Conservation (phyloP, 2,888 invertebrate species). For the Lasioglossum zephyrum region DNA sequence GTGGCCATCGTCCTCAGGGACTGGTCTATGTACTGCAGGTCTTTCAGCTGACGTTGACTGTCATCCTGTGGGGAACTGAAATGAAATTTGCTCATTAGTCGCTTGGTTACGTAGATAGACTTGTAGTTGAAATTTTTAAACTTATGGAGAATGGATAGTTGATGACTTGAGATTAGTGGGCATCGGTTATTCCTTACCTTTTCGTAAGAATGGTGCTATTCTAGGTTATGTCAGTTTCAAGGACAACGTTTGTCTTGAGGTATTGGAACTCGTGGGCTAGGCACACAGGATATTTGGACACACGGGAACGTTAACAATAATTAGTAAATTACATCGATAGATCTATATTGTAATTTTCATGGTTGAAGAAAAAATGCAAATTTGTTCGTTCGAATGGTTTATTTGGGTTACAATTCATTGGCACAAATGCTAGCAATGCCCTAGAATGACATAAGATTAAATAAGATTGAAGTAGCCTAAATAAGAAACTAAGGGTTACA, state of each 20-base stretch:
- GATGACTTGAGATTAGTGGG: not conserved
- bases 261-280: not conserved
- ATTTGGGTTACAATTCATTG: conserved; percentile 74
- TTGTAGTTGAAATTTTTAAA: not conserved
- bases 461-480: conserved; percentile 1
- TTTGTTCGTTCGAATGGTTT: conserved; percentile 70
- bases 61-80: conserved; percentile 82
- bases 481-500: conserved; percentile 14
- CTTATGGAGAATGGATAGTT: not conserved
- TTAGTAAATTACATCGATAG: not conserved
- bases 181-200: conserved; percentile 42
- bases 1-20: conserved; percentile 82
- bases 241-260: not conserved
- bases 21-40: conserved; percentile 80
- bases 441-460: conserved; percentile 62
- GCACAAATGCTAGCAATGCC: conserved; percentile 69
- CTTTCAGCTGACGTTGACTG: conserved; percentile 74
- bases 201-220: not conserved
- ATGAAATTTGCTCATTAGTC: conserved; percentile 59
- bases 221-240: not conserved
- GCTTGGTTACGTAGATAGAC: not conserved
- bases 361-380: conserved; percentile 37
- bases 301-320: not conserved
- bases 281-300: not conserved
- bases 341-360: not conserved